A percentile compares a stretch with the other conserved stretches of the same genome.
Conservation (phyloP, 2,113 vertebrate genomes). For the Ceuthmochares aereus region DNA sequence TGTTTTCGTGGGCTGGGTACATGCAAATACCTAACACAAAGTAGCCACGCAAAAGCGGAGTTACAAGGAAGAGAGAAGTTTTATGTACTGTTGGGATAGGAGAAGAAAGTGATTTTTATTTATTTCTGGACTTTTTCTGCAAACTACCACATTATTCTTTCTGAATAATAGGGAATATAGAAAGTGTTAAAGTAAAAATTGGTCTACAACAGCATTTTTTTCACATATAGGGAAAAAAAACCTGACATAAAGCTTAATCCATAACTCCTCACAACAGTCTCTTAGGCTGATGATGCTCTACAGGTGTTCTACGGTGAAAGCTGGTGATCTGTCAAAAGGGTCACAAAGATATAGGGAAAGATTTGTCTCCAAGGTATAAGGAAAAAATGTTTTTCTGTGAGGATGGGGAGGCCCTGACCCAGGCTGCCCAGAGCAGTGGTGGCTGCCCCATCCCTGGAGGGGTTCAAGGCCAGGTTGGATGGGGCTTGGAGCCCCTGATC, state of each 20-base stretch:
- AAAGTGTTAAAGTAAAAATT: background rate
- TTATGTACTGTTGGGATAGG: background rate
- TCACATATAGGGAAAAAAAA: background rate
- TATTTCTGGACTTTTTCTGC: background rate
- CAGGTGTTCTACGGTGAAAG: background rate
- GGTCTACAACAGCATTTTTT: background rate
- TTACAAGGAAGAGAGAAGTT: background rate
- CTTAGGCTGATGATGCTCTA: background rate
- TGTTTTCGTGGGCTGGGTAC: background rate
- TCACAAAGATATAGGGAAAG: background rate
- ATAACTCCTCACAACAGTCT: background rate
- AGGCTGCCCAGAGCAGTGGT: background rate
- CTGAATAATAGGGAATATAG: slow-evolving; percentile 9
- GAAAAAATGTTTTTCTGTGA: background rate
- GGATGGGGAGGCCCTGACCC: too few relatives aligned
- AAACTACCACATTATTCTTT: background rate
- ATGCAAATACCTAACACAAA: background rate
- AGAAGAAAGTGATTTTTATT: background rate
- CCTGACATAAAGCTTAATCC: background rate
- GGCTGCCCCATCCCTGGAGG: background rate
- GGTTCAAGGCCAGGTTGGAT: accelerated
- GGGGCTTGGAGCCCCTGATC: background rate
- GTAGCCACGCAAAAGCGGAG: background rate
- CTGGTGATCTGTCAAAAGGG: background rate
- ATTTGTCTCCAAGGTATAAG: background rate